These are phyloP conservation scores for Zapus hudsonius DNA, from an alignment of 2,113 vertebrate species.

Conservation along the genomic window DNA sequence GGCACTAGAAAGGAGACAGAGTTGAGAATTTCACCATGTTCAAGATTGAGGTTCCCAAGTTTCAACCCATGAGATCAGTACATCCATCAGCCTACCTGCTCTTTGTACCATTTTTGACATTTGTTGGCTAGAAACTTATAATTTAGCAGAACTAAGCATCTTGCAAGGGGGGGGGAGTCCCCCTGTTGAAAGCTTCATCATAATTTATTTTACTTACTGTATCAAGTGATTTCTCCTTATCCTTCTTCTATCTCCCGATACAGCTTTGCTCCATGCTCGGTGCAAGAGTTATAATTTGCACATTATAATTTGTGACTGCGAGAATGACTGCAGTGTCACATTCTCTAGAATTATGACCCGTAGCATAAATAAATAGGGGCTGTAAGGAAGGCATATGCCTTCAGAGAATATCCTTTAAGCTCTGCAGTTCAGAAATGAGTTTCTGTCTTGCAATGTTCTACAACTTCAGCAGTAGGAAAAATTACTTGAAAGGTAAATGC, in stretches of 20 bases:
- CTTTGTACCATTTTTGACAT: background rate
- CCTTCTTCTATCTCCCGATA: background rate
- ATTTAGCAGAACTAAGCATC: constrained; percentile 37
- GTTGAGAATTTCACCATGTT: background rate
- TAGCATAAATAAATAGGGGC: constrained; percentile 69
- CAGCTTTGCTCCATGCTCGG: constrained; percentile 48
- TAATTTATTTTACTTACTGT: constrained; percentile 61
- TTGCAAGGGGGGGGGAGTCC: background rate
- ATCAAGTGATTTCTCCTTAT: constrained; percentile 64
- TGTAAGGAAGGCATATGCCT: constrained; percentile 73
- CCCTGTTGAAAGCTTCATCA: background rate
- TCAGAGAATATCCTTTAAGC: constrained; percentile 72
- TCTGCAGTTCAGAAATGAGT: constrained; percentile 65
- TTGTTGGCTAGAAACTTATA: background rate
- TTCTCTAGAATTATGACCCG: constrained; percentile 77
- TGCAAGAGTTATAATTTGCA: constrained; percentile 69
- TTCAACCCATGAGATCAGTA: background rate
- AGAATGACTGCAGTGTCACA: constrained; percentile 74
- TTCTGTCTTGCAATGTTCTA: constrained; percentile 5
- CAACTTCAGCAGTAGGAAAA: constrained; percentile 27
- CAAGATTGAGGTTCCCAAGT: background rate
- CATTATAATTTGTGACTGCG: constrained; percentile 74
- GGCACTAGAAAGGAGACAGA: background rate
- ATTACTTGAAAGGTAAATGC: constrained; percentile 74
- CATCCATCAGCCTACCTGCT: background rate